Evolutionary conservation across 2,113 vertebrate species (phyloP).

Genomic region (Boulengeromyrus knoepffleri): DNA sequence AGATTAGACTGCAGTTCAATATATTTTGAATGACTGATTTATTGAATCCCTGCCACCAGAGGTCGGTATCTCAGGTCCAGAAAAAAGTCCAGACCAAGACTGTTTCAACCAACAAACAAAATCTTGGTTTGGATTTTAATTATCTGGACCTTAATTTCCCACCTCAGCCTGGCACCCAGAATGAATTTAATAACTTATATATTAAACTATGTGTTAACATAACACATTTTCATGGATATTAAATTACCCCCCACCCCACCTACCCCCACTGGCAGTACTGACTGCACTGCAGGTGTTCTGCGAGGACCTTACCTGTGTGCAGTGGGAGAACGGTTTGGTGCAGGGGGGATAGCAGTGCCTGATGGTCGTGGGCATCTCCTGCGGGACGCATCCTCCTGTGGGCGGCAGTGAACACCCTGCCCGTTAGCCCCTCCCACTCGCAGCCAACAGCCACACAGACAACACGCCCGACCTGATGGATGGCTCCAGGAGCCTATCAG

Average conservation of each 20-base stretch:
- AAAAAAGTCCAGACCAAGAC: background rate
- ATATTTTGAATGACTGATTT: background rate
- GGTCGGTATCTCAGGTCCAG: background rate
- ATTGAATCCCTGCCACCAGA: background rate
- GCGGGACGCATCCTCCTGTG: conserved; percentile 81
- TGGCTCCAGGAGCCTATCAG: conserved; percentile 46
- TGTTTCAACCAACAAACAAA: background rate
- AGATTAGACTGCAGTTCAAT: background rate
- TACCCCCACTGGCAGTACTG: background rate
- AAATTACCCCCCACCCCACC: background rate
- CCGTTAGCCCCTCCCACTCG: conserved; percentile 28
- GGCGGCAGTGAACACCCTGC: conserved; percentile 33
- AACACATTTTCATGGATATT: background rate
- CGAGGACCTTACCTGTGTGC: conserved; percentile 77
- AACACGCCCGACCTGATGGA: conserved; percentile 55
- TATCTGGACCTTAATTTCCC: background rate
- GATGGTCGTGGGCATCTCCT: conserved; percentile 68
- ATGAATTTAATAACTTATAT: background rate
- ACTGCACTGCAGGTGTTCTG: background rate
- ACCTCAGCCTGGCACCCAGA: background rate
- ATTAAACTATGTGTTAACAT: background rate
- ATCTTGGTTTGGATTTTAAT: background rate
- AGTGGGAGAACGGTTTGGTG: conserved; percentile 92
- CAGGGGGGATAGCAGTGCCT: conserved; percentile 81
- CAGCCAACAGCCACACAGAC: conserved; percentile 52